Evolutionary conservation across 2,113 vertebrate genomes (phyloP).

Genomic region (Melierax canorus): DNA sequence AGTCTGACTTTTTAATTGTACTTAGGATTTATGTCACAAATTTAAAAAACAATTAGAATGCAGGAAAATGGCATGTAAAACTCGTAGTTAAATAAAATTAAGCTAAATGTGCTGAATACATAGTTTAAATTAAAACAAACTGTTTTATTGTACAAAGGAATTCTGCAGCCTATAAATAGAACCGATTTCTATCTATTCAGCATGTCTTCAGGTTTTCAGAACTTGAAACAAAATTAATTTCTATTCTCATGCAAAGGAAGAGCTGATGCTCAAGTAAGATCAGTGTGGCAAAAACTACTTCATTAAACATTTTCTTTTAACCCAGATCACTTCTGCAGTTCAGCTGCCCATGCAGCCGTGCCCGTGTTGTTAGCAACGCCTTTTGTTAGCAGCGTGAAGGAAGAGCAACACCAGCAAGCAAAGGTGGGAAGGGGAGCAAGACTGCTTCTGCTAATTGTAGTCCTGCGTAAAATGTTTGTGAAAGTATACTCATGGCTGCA

Average conservation of each 20-base stretch:
- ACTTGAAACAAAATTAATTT: conserved; percentile 13
- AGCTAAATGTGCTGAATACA: conserved; percentile 26
- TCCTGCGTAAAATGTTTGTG: neutral
- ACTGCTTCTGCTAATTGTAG: neutral
- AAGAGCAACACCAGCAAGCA: neutral
- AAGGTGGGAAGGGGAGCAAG: neutral
- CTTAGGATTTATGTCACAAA: neutral
- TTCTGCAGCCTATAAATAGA: conserved; percentile 35
- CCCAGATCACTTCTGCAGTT: neutral
- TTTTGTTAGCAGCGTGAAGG: neutral
- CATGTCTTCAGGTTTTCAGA: neutral
- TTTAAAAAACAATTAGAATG: neutral
- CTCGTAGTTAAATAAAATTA: conserved; percentile 14
- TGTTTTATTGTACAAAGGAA: neutral
- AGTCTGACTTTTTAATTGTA: neutral
- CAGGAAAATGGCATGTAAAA: neutral
- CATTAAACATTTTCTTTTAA: neutral
- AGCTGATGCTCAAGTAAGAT: neutral
- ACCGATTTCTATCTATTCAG: neutral
- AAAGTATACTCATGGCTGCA: fast-evolving
- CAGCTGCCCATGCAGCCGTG: neutral
- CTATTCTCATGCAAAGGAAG: neutral
- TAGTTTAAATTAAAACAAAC: conserved; percentile 46
- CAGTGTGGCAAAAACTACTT: neutral
- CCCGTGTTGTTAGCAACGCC: fast-evolving